phyloP scores from a whole-genome alignment of 2,113 vertebrate species.

The Catharus bicknelli region DNA sequence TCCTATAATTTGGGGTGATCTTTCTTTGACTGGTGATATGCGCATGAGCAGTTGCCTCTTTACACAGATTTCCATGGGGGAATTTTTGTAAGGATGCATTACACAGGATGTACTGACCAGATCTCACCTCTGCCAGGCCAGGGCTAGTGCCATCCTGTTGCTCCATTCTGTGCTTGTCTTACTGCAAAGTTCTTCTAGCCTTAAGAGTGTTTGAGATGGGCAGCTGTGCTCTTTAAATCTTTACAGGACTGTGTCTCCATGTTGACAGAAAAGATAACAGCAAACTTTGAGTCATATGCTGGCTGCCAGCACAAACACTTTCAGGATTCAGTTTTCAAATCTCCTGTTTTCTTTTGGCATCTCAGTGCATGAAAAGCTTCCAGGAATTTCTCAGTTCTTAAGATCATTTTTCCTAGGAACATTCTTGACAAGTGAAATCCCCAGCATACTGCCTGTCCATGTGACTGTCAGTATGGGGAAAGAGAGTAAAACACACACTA shows the following conservation, averaged over 20 bases:
- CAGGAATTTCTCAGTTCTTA: background rate
- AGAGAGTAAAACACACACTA: background rate
- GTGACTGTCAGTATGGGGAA: background rate
- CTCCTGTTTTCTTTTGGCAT: background rate
- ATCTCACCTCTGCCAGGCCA: background rate
- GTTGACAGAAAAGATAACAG: background rate
- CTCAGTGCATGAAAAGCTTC: background rate
- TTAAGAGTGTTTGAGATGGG: background rate
- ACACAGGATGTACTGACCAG: too few species aligned
- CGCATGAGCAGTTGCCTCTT: background rate
- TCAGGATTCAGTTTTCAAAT: background rate
- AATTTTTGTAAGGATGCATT: background rate
- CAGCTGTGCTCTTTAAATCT: background rate
- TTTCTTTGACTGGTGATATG: background rate
- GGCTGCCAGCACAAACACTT: background rate
- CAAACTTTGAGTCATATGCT: background rate
- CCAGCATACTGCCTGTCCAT: background rate
- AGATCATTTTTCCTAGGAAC: background rate
- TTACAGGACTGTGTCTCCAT: background rate
- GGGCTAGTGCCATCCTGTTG: background rate
- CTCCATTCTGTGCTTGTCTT: background rate
- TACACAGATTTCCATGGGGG: rapidly evolving
- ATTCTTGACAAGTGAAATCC: background rate
- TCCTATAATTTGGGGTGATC: background rate
- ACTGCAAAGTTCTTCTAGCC: background rate